A percentile compares a stretch with the other conserved stretches of the same genome.
These are phyloP conservation scores for Ridgeia piscesae DNA, from an alignment of 1,140 invertebrate genomes.

Conservation along the genomic window DNA sequence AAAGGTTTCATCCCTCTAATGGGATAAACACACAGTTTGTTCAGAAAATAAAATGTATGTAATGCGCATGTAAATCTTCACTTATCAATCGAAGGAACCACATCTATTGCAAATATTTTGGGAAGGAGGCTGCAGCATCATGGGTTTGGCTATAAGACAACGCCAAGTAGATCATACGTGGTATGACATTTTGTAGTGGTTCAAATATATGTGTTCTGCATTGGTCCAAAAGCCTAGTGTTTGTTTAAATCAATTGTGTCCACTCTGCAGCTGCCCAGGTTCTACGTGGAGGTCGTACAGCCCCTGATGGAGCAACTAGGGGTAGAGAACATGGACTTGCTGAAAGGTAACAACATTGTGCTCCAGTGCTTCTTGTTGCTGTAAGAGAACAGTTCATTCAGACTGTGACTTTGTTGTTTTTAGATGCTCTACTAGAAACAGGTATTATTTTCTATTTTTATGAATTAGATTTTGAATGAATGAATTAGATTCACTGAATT, in stretches of 20 bases:
- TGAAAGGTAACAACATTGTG: neutral
- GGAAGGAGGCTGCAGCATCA: too few relatives aligned
- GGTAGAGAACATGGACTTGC: neutral
- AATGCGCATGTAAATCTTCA: too few relatives aligned
- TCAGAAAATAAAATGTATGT: too few relatives aligned
- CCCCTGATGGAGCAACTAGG: neutral
- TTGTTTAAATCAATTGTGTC: neutral
- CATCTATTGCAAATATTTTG: too few relatives aligned
- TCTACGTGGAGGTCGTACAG: neutral
- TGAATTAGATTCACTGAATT: too few relatives aligned
- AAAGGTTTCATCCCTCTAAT: too few relatives aligned
- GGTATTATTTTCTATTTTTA: neutral
- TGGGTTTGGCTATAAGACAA: too few relatives aligned
- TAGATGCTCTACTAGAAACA: neutral
- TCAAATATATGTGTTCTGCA: too few relatives aligned
- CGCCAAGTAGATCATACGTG: too few relatives aligned
- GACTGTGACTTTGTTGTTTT: neutral
- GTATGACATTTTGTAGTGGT: too few relatives aligned
- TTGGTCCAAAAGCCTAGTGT: neutral
- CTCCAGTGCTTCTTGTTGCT: neutral
- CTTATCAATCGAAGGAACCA: too few relatives aligned
- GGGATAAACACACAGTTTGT: too few relatives aligned
- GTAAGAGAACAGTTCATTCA: neutral
- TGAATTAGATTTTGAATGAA: neutral
- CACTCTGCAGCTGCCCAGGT: slow-evolving; percentile 11